A percentile compares a stretch with the other conserved stretches of the same genome.
Evolutionary conservation across 1,140 invertebrate genomes (phyloP).

Genomic region (Protaetia brevitarsis): DNA sequence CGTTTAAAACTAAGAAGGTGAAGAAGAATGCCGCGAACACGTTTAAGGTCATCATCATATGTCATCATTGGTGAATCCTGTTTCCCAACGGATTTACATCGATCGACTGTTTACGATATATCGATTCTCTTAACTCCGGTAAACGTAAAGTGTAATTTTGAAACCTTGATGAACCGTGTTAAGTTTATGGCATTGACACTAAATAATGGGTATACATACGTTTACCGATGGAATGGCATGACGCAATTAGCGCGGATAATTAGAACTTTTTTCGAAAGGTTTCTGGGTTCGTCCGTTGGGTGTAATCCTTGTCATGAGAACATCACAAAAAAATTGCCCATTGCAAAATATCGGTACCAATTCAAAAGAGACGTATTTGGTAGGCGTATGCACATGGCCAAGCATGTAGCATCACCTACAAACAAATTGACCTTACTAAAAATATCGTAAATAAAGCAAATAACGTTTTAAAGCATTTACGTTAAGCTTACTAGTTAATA

Average conservation of each 20-base stretch:
- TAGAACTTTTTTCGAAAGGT: constrained; percentile 1
- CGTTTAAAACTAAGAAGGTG: background rate
- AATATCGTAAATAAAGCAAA: too few species aligned
- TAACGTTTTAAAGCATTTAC: too few species aligned
- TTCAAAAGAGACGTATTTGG: background rate
- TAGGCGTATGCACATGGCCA: background rate
- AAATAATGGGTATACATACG: background rate
- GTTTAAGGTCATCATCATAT: constrained; percentile 1
- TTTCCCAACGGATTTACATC: background rate
- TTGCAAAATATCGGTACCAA: background rate
- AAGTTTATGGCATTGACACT: constrained; percentile 12
- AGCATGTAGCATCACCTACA: background rate
- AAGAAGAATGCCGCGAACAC: background rate
- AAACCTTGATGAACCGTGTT: constrained; percentile 4
- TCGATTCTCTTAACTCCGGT: constrained; percentile 3
- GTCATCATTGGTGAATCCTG: constrained; percentile 11
- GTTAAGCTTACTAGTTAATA: too few species aligned
- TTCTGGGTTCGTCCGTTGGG: background rate
- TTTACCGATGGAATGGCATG: background rate
- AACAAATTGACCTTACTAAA: background rate
- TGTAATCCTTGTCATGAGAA: background rate
- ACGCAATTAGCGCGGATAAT: constrained; percentile 5
- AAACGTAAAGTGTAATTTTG: background rate
- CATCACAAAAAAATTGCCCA: background rate
- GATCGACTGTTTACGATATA: background rate